A percentile compares a stretch with the other conserved stretches of the same genome.
phyloP scores from a whole-genome alignment of 53 echinoderm and acorn worm species.

The Mesocentrotus franciscanus region DNA sequence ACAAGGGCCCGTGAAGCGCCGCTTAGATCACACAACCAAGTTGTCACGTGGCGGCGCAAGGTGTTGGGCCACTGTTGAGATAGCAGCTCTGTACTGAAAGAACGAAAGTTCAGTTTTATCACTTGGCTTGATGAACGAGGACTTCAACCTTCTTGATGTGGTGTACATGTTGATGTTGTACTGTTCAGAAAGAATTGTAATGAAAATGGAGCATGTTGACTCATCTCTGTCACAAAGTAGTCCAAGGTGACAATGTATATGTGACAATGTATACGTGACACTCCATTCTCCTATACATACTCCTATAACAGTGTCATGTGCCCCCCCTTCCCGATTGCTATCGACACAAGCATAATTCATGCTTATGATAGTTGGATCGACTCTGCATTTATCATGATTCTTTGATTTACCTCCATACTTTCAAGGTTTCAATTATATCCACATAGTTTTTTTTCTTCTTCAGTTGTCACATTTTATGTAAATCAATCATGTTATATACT shows the following conservation, averaged over 20 bases:
- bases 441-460: no score
- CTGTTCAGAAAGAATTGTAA: neutral
- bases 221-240: neutral
- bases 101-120: neutral
- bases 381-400: no score
- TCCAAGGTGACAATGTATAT: neutral
- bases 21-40: neutral
- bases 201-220: neutral
- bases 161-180: neutral
- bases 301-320: no score
- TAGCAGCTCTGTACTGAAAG: neutral
- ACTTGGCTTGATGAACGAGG: neutral
- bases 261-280: no score
- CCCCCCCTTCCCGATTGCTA: no score
- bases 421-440: no score
- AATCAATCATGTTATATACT: no score
- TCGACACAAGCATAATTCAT: no score
- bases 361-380: no score
- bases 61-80: slow-evolving; percentile 37
- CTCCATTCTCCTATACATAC: no score
- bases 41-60: neutral
- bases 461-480: no score
- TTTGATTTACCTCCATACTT: no score
- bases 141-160: neutral
- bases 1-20: neutral